Base-by-base conservation (phyloP, 2,113 vertebrate species). In the Lipophrys pholis region DNA sequence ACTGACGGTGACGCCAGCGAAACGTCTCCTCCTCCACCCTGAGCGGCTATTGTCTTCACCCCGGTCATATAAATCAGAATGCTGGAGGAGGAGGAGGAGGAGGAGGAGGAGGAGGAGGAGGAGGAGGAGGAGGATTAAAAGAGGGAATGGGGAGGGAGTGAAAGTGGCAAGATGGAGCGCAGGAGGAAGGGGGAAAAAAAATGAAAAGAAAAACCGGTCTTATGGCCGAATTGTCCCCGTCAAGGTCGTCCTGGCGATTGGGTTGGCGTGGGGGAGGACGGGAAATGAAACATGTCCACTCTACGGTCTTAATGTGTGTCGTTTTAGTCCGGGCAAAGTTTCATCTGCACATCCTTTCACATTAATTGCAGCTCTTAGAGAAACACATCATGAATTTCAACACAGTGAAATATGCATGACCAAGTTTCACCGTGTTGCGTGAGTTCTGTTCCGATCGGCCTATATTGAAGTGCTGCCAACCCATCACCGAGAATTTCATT, bases 21-120 rank as follows among this genome's bases (percentile, higher is more conserved):
- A 80, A 79, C 55, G 58, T 70, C 56, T 57, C 57, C 68, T 75
- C 73, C 66, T 69, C 49, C 21, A 46, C 66, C 83, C 62, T 57
- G 66, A 89, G 81, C 72, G 68, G 73, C 75, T 73, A 80, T 84
- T 87, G 87, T 89, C 85, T 88, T 91, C 83, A 82, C 66, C 70
- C 51, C 49, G 21, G 36, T 69, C 80, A 57, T 80, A 92, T 91
- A 93, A 90, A 91, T 92, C 85, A 89, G 71, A 73, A 7, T 8
- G 56, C 40, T 56, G 59, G 61, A 78, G 73, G 73, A 76, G 76
- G 80, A 86, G 70, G 84, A 80, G 72, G 83, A 50, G 71, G 61
- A 63, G 60, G 69, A 74, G 55, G 75, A 61, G 65, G 64, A 66
- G 66, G 2, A 38, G 21, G 57, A 55, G 66, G 62, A 81, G 62